Evolutionary conservation across 1,140 invertebrate genomes (phyloP), one percentile per base, ranked within the genome.

Genomic region (Drosophila dunni): DNA sequence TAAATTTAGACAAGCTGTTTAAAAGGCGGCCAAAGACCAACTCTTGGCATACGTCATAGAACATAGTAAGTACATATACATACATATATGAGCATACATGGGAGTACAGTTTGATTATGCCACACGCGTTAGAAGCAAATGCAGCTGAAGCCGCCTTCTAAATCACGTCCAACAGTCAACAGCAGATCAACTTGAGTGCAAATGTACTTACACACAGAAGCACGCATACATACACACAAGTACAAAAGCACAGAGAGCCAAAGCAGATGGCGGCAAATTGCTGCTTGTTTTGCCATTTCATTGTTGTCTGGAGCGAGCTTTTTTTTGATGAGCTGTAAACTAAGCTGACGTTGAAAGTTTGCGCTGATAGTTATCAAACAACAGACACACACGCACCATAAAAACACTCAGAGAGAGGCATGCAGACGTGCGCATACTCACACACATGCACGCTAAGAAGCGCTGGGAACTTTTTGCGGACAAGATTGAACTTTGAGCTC

Each of bases 1-100:
- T 84, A 81, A 75, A 75, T 78, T 70, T 85, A 81, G 81, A 78
- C 62, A 65, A 45, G 69, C 57, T 71, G 61, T 36, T 56, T 40
- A 29, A 40, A 29, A 51, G 9, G 45, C 54, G 66, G 46, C 36
- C 63, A 76, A 69, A 68, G 81, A 80, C 66, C 77, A 75, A 71
- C 46, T 71, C 71, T 63, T 45, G 42, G 48, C 58, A 62, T 83
- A 80, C 80, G 81, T 83, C 81, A 84, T 60, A 17, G 15, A 24
- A 54, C 46, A 53, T 9, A 38, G 38, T 40, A 4, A 11, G 15
- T 15, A 42, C n/a, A 45, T 9, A 46, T 33, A 29, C n/a, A 33
- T 44, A 36, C 44, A 65, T 76, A 17, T 20, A 15, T 5, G 5
- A 46, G 40, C 36, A 61, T 42, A 46, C 29, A 45, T 24, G 48